Percentiles rank a stretch among this genome's conserved stretches.
Conservation (phyloP, 2,113 vertebrate species). For the Anoplopoma fimbria region DNA sequence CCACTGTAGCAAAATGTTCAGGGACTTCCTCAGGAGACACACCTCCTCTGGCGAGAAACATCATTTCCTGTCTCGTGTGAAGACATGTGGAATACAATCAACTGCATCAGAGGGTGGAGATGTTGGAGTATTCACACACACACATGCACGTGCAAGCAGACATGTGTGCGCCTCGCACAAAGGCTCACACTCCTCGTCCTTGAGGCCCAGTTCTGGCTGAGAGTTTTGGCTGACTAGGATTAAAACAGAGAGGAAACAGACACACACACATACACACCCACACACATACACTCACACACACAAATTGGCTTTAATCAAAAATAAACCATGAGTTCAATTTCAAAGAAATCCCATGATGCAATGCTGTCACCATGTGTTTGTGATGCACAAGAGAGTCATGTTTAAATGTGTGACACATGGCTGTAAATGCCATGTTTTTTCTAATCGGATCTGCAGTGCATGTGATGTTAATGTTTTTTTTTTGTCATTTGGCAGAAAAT, state of each 20-base stretch:
- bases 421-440: slow-evolving; percentile 25
- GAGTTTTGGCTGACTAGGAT: slow-evolving; percentile 44
- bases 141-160: slow-evolving; percentile 37
- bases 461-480: slow-evolving; percentile 47
- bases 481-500: slow-evolving; percentile 37
- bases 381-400: slow-evolving; percentile 22
- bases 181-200: slow-evolving; percentile 40
- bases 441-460: slow-evolving; percentile 34
- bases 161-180: slow-evolving; percentile 53
- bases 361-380: slow-evolving; percentile 44
- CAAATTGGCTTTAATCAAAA: slow-evolving; percentile 47
- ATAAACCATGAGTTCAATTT: slow-evolving; percentile 36
- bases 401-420: slow-evolving; percentile 39
- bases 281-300: neutral
- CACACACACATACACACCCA: neutral
- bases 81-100: slow-evolving; percentile 70
- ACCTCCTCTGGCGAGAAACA: slow-evolving; percentile 53
- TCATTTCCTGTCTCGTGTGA: slow-evolving; percentile 76
- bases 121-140: slow-evolving; percentile 25
- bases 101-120: slow-evolving; percentile 48
- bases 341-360: slow-evolving; percentile 41
- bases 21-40: slow-evolving; percentile 68
- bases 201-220: slow-evolving; percentile 42
- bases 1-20: slow-evolving; percentile 48
- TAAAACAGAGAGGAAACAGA: slow-evolving; percentile 1